Evolutionary conservation across 2,113 vertebrate species (phyloP), one percentile per base, ranked within the genome.

Genomic region (Ageneiosus marmoratus): DNA sequence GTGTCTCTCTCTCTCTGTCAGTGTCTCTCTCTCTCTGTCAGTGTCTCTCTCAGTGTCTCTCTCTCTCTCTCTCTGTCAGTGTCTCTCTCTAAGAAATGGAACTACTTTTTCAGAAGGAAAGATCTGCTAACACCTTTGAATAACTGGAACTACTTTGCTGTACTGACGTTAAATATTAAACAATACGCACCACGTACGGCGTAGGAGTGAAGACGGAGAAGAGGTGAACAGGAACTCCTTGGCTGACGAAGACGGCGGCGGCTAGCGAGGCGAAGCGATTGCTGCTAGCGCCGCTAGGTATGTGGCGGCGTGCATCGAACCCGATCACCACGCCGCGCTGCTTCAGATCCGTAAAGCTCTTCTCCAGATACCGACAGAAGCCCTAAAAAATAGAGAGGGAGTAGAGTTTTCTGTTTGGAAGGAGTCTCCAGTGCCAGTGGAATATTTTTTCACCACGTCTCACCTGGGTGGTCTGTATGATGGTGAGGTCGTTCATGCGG

Each of bases 401-500:
- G 5, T 2, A 41, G 37, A 41, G 37, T 5, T 41, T 41, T 41
- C 37, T 2, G 37, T 41, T 13, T 22, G 53, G 53, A 55, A 55
- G 53, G 20, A 55, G 18, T 20, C 51, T 53, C 51, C 51, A 53
- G 18, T 53, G 51, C 20, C 3, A 13, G 11, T 15, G 51, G n/a
- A n/a, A n/a, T 41, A 41, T 41, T 41, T 41, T 41, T 41, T 5
- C 37, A 2, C 37, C 37, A 41, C 37, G 3, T 41, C 22, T 77
- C 10, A 94, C 93, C 92, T 94, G 94, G 27, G 97, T 99, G 53
- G 97, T 99, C 92, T 99, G 98, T 86, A 99, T 98, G 89, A 99
- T 95, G 73, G 98, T 99, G 72, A 99, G 91, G 88, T 98, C 97
- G 62, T 99, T 99, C 97, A 99, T 98, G 48, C 86, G 93, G 81